Percentiles rank a stretch among this genome's conserved stretches.
phyloP scores from a whole-genome alignment of 2,797 vertebrate genomes.

The Alcedo atthis region DNA sequence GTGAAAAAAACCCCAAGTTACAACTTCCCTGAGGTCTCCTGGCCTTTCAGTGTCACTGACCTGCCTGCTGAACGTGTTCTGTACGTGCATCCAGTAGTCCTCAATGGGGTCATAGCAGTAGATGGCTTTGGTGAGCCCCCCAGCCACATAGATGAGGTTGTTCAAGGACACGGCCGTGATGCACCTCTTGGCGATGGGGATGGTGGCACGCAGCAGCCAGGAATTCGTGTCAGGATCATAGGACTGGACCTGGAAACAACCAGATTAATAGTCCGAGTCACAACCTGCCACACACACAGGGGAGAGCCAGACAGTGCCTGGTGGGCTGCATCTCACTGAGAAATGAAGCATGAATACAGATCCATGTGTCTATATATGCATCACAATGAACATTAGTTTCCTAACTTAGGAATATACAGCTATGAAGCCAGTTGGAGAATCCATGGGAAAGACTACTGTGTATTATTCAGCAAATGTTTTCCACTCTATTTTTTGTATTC shows the following conservation, averaged over 20 bases:
- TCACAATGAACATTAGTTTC: background rate
- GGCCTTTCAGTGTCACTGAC: slow-evolving; percentile 73
- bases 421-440: background rate
- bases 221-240: slow-evolving; percentile 91
- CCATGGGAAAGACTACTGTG: background rate
- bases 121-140: slow-evolving; percentile 94
- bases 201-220: slow-evolving; percentile 92
- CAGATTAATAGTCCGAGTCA: background rate
- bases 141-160: slow-evolving; percentile 94
- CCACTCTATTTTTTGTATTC: background rate
- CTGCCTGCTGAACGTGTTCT: slow-evolving; percentile 94
- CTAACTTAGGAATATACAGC: background rate
- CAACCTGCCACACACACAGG: background rate
- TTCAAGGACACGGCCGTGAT: slow-evolving; percentile 96
- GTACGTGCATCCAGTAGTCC: slow-evolving; percentile 97
- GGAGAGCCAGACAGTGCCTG: background rate
- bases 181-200: slow-evolving; percentile 95
- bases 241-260: slow-evolving; percentile 90
- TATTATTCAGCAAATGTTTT: background rate
- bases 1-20: background rate
- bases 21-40: background rate
- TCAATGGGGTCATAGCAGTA: slow-evolving; percentile 95
- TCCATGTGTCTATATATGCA: fast-evolving
- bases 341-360: background rate
- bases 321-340: background rate